Percentiles rank a stretch among this genome's conserved stretches.
These are phyloP conservation scores for Lithobius niger DNA, from an alignment of 1,140 invertebrate species.

Conservation along the genomic window DNA sequence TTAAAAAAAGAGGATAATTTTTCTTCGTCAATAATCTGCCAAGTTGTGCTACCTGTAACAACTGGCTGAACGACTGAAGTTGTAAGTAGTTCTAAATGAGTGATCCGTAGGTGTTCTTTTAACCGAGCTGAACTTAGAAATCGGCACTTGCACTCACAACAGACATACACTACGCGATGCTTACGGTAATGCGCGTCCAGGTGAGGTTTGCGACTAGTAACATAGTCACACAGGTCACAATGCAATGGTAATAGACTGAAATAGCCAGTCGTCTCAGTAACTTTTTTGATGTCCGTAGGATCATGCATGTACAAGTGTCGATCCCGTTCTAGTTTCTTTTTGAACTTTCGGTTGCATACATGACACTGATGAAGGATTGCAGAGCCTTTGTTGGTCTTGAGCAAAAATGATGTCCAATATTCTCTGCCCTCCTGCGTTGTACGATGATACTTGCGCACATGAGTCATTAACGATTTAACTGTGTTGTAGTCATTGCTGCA, in stretches of 20 bases:
- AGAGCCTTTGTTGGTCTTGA: constrained; percentile 8
- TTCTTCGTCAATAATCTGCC: too few species aligned
- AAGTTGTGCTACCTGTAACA: too few species aligned
- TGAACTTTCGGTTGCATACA: constrained; percentile 34
- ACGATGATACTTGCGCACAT: constrained; percentile 31
- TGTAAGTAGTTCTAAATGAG: not conserved
- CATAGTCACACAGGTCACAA: constrained; percentile 30
- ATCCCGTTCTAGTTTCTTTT: constrained; percentile 32
- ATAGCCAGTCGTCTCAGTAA: too few species aligned
- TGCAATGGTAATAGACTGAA: not conserved
- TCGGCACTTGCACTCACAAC: constrained; percentile 17
- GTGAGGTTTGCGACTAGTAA: constrained; percentile 26
- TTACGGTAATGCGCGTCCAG: constrained; percentile 31
- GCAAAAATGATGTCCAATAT: constrained; percentile 25
- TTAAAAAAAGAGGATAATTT: too few species aligned
- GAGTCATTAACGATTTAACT: constrained; percentile 31
- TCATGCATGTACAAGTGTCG: constrained; percentile 32
- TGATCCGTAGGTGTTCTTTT: constrained; percentile 26
- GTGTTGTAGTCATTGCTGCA: constrained; percentile 33
- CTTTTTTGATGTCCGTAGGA: constrained; percentile 25
- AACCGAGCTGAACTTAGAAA: constrained; percentile 26
- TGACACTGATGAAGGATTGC: constrained; percentile 31
- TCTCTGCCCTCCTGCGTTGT: constrained; percentile 22
- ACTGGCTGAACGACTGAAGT: too few species aligned
- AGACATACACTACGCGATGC: constrained; percentile 28